Evolutionary conservation across 2,113 vertebrate genomes (phyloP).

Genomic region (Ammodytes dubius): DNA sequence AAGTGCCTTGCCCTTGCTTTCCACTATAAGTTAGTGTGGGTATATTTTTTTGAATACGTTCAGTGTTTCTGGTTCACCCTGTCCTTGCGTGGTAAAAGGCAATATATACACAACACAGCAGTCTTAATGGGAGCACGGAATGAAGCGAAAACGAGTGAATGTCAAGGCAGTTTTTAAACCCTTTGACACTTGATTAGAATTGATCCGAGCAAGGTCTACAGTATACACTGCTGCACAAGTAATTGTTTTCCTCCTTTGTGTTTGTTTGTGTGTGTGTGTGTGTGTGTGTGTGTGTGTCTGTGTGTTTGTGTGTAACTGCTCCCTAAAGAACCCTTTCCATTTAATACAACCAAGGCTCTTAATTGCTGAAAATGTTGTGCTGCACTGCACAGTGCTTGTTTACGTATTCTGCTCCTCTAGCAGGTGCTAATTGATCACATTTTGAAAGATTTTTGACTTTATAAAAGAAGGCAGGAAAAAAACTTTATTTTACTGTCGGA

Average conservation of each 20-base stretch:
- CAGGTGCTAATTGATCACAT: conserved; percentile 75
- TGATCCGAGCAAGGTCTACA: conserved; percentile 62
- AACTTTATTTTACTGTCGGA: conserved; percentile 44
- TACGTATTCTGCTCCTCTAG: conserved; percentile 57
- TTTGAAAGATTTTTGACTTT: conserved; percentile 68
- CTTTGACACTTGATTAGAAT: conserved; percentile 71
- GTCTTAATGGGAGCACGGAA: conserved; percentile 8
- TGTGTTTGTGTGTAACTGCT: conserved; percentile 43
- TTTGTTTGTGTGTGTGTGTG: conserved; percentile 23
- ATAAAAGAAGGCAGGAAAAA: conserved; percentile 51
- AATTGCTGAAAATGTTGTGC: conserved; percentile 65
- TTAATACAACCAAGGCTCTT: conserved; percentile 59
- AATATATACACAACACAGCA: neutral
- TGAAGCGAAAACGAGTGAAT: conserved; percentile 26
- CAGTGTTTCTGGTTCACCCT: conserved; percentile 8
- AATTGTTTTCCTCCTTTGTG: conserved; percentile 59
- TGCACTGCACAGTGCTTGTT: conserved; percentile 46
- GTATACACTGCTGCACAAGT: conserved; percentile 62
- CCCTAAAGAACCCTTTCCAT: conserved; percentile 62
- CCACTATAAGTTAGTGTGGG: neutral
- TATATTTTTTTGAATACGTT: conserved; percentile 8
- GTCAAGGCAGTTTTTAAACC: conserved; percentile 50
- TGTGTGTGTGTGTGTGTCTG: conserved; percentile 20
- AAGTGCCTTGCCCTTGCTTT: conserved; percentile 29
- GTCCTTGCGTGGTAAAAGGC: neutral